These are phyloP conservation scores for Drosophila nasuta DNA, from an alignment of 1,140 invertebrate species.

Conservation along the genomic window DNA sequence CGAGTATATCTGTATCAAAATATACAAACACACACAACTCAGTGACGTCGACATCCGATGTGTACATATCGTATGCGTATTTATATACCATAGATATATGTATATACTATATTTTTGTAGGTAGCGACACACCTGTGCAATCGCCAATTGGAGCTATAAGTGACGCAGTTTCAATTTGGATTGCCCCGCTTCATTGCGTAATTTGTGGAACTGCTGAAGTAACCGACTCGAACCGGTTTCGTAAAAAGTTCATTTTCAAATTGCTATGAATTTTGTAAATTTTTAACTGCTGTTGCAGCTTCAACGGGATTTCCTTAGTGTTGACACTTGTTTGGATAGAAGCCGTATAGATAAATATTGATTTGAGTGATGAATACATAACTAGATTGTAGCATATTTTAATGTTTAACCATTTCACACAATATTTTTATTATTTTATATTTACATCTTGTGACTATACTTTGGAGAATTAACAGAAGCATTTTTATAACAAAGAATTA, in stretches of 20 bases:
- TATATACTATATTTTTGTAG: constrained; percentile 4
- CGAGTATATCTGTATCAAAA: constrained; percentile 11
- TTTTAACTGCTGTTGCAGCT: background rate
- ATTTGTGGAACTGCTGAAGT: constrained; percentile 24
- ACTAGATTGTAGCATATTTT: too few relatives aligned
- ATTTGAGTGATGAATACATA: background rate
- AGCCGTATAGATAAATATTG: background rate
- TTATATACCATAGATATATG: too few relatives aligned
- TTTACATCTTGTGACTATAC: too few relatives aligned
- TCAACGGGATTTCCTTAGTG: background rate
- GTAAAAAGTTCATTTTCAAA: constrained; percentile 17
- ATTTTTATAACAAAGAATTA: too few relatives aligned
- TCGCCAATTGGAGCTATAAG: constrained; percentile 53
- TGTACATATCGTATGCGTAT: background rate
- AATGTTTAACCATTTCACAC: too few relatives aligned
- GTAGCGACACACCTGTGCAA: constrained; percentile 71
- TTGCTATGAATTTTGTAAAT: background rate
- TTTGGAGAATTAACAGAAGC: too few relatives aligned
- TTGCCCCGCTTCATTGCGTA: constrained; percentile 64
- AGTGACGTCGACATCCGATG: constrained; percentile 36
- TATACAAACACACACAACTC: constrained; percentile 43
- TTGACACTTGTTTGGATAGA: background rate
- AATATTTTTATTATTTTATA: too few relatives aligned
- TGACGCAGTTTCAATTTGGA: constrained; percentile 55
- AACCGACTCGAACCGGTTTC: constrained; percentile 38